These are phyloP conservation scores for Isurus oxyrinchus DNA, from an alignment of 2,113 vertebrate species.

Conservation along the genomic window DNA sequence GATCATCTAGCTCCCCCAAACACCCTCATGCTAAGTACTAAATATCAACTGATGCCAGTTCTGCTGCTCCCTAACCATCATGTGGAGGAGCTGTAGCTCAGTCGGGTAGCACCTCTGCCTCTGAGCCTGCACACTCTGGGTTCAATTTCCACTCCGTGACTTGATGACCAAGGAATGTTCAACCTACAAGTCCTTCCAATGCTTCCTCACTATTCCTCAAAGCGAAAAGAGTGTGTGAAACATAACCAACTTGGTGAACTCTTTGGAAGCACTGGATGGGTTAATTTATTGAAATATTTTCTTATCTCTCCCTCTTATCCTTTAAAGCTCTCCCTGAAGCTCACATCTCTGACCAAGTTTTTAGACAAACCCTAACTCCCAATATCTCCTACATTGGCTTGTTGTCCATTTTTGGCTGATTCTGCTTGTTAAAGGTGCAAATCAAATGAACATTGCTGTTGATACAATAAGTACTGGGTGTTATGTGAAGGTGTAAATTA, in stretches of 20 bases:
- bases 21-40: background rate
- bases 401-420: no score
- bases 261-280: background rate
- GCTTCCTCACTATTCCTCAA: no score
- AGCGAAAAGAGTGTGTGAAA: no score
- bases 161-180: no score
- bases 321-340: background rate
- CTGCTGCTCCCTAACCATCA: background rate
- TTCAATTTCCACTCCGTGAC: no score
- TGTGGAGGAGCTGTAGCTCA: no score
- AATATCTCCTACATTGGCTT: background rate
- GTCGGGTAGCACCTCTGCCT: no score
- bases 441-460: background rate
- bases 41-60: background rate
- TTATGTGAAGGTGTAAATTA: background rate
- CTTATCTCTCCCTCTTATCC: background rate
- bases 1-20: background rate
- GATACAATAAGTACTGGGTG: background rate
- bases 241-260: background rate
- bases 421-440: no score
- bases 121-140: no score
- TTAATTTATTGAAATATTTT: background rate
- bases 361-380: background rate
- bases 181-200: no score
- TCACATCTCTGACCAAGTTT: background rate